Base-by-base conservation (phyloP, 2,113 vertebrate genomes). In the Terrapene triunguis region DNA sequence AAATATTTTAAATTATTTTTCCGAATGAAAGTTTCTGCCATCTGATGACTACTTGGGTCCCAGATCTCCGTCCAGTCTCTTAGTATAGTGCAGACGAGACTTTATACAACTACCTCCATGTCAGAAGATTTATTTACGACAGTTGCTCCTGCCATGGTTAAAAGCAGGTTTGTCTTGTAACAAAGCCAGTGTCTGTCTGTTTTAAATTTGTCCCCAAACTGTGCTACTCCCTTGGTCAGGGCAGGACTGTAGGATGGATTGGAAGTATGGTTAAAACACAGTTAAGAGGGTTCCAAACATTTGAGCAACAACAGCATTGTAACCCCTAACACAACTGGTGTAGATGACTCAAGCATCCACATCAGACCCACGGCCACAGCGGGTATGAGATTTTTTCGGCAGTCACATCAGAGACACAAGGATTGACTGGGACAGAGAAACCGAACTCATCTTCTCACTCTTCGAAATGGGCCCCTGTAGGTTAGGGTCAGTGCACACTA, bases 361-460 rank as follows among this genome's bases (percentile, higher is more conserved):
- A 38, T 14, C 1, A 3, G 3, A 50, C 27, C 6, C 65, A 50
- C 13, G 17, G 29, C n/a, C 54, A 47, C 1, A 0, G 5, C 14
- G 2, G 4, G 54, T 2, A 1, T 3, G 2, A 1, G 17, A 1
- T 6, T 17, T 32, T 3, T 53, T 50, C 19, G 8, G 74, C 57
- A 14, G 55, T 76, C 81, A 69, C 57, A 3, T n/a, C 32, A 24
- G 24, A 22, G 17, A 42, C 29, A n/a, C 5, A 4, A n/a, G 42
- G 42, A 72, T 12, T 0, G 0, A 8, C 51, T 1, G 0, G 42
- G 29, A 0, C 22, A 29, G 1, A 13, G 27, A 35, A 17, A 29
- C 35, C 4, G 42, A 54, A 12, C 42, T 35, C 22, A 10, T 32
- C 35, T 10, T 48, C 84, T 54, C 35, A 25, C 55, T 9, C 55